Percentiles rank a stretch among this genome's conserved stretches.
Evolutionary conservation across 2,888 invertebrate species (phyloP).

Genomic region (Aelia acuminata): DNA sequence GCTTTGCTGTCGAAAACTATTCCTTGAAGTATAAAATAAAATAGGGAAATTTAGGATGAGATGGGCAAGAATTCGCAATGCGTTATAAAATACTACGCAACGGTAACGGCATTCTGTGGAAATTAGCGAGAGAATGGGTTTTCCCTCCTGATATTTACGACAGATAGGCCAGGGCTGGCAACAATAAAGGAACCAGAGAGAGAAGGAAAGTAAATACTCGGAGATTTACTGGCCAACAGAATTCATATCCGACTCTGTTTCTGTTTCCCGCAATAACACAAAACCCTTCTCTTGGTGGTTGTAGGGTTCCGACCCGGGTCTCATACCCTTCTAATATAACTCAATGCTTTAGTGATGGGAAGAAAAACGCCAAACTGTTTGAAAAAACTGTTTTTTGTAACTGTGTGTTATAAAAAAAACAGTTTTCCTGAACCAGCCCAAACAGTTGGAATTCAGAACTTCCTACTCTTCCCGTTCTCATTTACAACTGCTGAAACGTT

Average conservation of each 20-base stretch:
- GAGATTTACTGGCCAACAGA: neutral
- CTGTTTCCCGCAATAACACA: constrained; percentile 21
- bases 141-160: constrained; percentile 16
- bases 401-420: no score
- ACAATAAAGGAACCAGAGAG: neutral
- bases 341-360: no score
- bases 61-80: neutral
- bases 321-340: no score
- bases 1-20: no score
- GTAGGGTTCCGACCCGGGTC: no score
- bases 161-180: neutral
- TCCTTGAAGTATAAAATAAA: no score
- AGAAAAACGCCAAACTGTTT: no score
- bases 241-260: neutral
- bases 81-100: neutral
- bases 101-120: neutral
- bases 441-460: no score
- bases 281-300: neutral
- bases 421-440: no score
- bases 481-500: no score
- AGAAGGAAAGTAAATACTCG: neutral
- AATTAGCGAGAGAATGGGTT: constrained; percentile 24
- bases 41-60: constrained; percentile 36
- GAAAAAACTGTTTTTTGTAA: no score
- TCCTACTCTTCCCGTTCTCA: no score